phyloP scores from a whole-genome alignment of 2,888 invertebrate species.

The Eupithecia pulchellata region DNA sequence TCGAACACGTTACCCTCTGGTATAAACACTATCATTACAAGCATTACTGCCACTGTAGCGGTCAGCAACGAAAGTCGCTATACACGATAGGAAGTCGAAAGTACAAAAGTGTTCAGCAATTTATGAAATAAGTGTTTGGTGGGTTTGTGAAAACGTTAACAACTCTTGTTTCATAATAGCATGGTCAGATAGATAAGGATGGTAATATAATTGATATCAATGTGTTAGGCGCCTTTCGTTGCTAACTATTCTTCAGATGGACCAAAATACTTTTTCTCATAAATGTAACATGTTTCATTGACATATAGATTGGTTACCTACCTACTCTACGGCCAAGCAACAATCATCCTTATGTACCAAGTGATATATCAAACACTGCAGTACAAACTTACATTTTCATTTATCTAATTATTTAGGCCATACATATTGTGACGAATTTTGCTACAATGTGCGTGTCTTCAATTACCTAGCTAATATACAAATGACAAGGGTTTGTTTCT shows the following conservation, averaged over 20 bases:
- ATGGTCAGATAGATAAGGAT: background rate
- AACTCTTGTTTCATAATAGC: background rate
- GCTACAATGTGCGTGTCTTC: background rate
- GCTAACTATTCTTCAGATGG: background rate
- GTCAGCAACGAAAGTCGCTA: background rate
- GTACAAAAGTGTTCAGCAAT: background rate
- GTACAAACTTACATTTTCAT: background rate
- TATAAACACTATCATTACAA: background rate
- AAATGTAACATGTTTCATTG: background rate
- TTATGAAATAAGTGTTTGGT: background rate
- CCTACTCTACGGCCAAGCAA: background rate
- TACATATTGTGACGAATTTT: background rate
- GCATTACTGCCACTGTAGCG: background rate
- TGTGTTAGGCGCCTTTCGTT: background rate
- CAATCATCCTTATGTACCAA: background rate
- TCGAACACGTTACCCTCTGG: background rate
- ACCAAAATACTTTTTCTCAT: background rate
- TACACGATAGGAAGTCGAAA: background rate
- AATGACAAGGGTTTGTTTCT: conserved; percentile 20
- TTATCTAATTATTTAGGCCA: background rate
- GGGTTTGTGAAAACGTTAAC: background rate
- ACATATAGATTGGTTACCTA: background rate
- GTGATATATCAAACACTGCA: background rate
- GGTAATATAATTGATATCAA: background rate
- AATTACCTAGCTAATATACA: conserved; percentile 9